A percentile compares a stretch with the other conserved stretches of the same genome.
Evolutionary conservation across 2,113 vertebrate species (phyloP).

Genomic region (Cololabis saira): DNA sequence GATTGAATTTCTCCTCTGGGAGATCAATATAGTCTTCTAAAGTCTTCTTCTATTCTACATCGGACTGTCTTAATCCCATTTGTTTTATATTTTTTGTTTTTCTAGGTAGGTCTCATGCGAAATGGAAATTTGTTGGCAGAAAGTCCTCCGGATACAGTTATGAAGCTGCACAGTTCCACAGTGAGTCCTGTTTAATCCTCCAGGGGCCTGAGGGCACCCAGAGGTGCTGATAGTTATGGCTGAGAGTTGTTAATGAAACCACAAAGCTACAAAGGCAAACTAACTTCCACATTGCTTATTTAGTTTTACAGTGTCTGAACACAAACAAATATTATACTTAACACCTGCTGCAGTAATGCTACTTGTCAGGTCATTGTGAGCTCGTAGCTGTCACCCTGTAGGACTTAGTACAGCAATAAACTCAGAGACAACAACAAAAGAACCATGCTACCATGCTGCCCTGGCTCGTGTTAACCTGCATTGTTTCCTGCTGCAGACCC

Average conservation of each 20-base stretch:
- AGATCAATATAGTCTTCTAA: too few relatives aligned
- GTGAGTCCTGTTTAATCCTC: constrained; percentile 57
- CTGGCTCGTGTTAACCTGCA: not conserved
- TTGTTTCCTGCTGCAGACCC: constrained; percentile 61
- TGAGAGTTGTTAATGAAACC: not conserved
- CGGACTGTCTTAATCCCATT: not conserved
- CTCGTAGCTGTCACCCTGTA: too few relatives aligned
- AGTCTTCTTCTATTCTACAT: too few relatives aligned
- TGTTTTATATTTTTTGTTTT: not conserved
- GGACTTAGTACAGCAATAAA: too few relatives aligned
- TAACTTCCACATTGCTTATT: too few relatives aligned
- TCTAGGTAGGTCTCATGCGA: constrained; percentile 84
- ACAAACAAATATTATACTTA: not conserved
- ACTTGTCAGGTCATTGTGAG: too few relatives aligned
- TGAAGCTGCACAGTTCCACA: constrained; percentile 76
- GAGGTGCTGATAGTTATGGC: not conserved
- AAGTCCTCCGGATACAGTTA: constrained; percentile 77
- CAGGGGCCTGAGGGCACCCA: too few relatives aligned
- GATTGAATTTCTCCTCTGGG: too few relatives aligned
- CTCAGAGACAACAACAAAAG: too few relatives aligned
- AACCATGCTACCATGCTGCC: too few relatives aligned
- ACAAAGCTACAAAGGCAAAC: not conserved
- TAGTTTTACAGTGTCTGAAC: not conserved
- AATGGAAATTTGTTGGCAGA: constrained; percentile 80
- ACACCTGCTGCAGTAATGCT: too few relatives aligned